Evolutionary conservation across 2,113 vertebrate species (phyloP), one percentile per base, ranked within the genome.

Genomic region (Apodemus sylvaticus): DNA sequence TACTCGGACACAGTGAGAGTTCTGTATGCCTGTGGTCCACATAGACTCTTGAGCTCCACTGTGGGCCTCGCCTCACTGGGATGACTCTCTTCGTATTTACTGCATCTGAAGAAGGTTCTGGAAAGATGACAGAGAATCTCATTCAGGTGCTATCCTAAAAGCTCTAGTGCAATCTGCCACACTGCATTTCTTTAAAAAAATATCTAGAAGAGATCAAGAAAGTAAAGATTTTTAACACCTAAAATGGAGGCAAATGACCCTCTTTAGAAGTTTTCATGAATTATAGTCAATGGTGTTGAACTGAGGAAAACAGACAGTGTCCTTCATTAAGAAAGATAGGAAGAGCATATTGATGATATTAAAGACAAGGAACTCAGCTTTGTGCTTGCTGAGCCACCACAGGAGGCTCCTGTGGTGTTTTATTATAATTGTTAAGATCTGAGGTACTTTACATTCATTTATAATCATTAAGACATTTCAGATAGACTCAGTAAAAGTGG

Each of bases 251-350:
- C 60, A 81, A 70, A 77, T 89, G n/a, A 24, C 9, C 39, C 92
- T 29, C 60, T 55, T 29, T 93, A 81, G 83, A 91, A 96, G 89
- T 93, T 93, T 86, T 16, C 45, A n/a, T 24, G 39, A 77, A 86
- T 89, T 89, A 70, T 31, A 77, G 82, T 29, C 68, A 90, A 3
- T 73, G 10, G 58, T 89, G 48, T 14, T 60, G 78, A 34, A 60
- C 36, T 76, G 66, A 94, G 12, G 88, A 77, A 79, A 78, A 42
- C 22, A 71, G 31, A 14, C 55, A 60, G 36, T 85, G n/a, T 45
- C 42, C 55, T 39, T 79, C 19, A 3, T 60, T 86, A 92, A 74
- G 81, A 42, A 62, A 34, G 71, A 36, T 1, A 12, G 51, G 39
- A 79, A 64, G 64, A 70, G 12, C 7, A 58, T 36, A 48, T 70